phyloP scores from a whole-genome alignment of 2,888 invertebrate genomes.

The Drosophila formosana region DNA sequence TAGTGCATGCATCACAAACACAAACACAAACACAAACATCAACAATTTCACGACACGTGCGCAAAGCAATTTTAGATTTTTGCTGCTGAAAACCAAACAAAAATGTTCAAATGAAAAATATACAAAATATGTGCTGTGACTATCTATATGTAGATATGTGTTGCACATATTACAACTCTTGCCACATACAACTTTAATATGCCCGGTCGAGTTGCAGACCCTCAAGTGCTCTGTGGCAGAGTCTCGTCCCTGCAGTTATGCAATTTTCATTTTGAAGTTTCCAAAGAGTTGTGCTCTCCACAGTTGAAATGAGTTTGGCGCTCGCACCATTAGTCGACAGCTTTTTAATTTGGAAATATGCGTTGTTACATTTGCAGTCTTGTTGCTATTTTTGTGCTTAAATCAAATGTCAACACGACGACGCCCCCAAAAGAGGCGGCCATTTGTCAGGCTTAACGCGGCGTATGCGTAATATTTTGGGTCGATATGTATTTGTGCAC shows the following conservation, averaged over 20 bases:
- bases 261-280: slow-evolving; percentile 76
- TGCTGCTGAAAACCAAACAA: slow-evolving; percentile 61
- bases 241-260: slow-evolving; percentile 59
- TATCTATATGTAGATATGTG: background rate
- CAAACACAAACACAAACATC: slow-evolving; percentile 14
- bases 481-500: slow-evolving; percentile 38
- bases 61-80: slow-evolving; percentile 51
- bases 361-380: slow-evolving; percentile 15
- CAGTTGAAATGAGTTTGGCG: slow-evolving; percentile 57
- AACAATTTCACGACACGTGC: slow-evolving; percentile 43
- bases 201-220: slow-evolving; percentile 54
- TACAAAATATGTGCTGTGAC: slow-evolving; percentile 17
- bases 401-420: slow-evolving; percentile 39
- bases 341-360: slow-evolving; percentile 64
- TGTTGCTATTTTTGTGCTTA: slow-evolving; percentile 23
- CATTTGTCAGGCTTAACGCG: slow-evolving; percentile 64
- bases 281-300: background rate
- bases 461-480: slow-evolving; percentile 67
- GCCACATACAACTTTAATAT: slow-evolving; percentile 65
- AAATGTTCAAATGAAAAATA: slow-evolving; percentile 54
- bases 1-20: slow-evolving; percentile 8
- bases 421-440: too few relatives aligned
- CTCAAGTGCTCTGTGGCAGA: slow-evolving; percentile 42
- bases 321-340: slow-evolving; percentile 62
- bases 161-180: slow-evolving; percentile 42